Evolutionary conservation across 2,888 invertebrate species (phyloP).

Genomic region (Cataglyphis altisquamis): DNA sequence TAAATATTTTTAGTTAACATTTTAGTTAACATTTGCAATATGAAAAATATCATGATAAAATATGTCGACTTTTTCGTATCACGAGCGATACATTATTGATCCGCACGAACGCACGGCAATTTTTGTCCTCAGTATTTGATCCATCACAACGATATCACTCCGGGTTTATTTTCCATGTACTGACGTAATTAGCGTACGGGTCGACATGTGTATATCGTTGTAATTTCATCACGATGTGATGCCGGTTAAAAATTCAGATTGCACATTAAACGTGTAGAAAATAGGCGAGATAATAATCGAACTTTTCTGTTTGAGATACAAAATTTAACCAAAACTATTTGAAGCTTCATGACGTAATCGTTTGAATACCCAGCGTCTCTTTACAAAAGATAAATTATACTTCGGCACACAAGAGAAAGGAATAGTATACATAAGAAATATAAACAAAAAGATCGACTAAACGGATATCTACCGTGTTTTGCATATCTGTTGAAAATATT

Average conservation of each 20-base stretch:
- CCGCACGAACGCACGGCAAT: constrained; percentile 36
- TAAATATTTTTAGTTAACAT: neutral
- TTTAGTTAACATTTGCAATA: neutral
- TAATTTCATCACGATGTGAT: constrained; percentile 47
- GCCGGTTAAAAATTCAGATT: neutral
- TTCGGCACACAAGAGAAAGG: neutral
- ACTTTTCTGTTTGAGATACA: neutral
- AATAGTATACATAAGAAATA: neutral
- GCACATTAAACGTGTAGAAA: neutral
- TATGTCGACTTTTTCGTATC: neutral
- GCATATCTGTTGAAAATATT: neutral
- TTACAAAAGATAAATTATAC: neutral
- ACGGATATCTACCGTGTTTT: neutral
- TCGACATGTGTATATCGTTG: constrained; percentile 47
- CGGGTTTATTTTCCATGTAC: constrained; percentile 45
- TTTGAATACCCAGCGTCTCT: neutral
- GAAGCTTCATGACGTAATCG: neutral
- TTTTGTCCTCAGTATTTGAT: constrained; percentile 51
- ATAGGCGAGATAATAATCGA: neutral
- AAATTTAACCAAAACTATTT: neutral
- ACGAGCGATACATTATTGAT: constrained; percentile 35
- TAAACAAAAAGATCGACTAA: neutral
- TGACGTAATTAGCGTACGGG: constrained; percentile 63
- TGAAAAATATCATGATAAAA: neutral
- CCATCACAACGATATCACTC: constrained; percentile 45